phyloP scores from a whole-genome alignment of 2,797 vertebrate genomes.

The Synanceia verrucosa region DNA sequence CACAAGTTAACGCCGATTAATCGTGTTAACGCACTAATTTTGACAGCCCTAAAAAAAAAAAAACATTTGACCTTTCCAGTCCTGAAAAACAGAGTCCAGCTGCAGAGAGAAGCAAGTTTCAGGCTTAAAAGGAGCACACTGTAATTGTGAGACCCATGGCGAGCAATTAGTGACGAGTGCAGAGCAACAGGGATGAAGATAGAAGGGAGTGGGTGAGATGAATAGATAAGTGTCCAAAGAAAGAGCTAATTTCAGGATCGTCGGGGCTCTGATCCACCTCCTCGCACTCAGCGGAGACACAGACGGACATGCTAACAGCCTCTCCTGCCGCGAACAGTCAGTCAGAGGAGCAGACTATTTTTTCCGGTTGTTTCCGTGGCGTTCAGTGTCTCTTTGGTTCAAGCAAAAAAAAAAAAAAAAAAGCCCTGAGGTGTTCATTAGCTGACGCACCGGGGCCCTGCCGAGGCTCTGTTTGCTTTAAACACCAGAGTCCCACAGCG shows the following conservation, averaged over 20 bases:
- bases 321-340: conserved; percentile 23
- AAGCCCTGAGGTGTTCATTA: conserved; percentile 75
- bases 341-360: background rate
- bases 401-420: too few species aligned
- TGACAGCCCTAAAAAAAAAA: background rate
- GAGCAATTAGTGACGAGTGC: conserved; percentile 20
- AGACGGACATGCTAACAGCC: conserved; percentile 19
- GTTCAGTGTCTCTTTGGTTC: background rate
- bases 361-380: conserved; percentile 31
- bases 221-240: conserved; percentile 43
- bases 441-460: conserved; percentile 15
- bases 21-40: too few species aligned
- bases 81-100: conserved; percentile 1
- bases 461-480: conserved; percentile 42
- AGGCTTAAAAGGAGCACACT: background rate
- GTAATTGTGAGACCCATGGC: conserved; percentile 13
- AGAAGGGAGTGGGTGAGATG: conserved; percentile 25
- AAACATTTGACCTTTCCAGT: background rate
- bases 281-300: conserved; percentile 7
- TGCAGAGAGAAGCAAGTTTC: conserved; percentile 5
- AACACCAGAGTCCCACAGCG: conserved; percentile 36
- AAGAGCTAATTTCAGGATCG: conserved; percentile 26
- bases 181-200: conserved; percentile 27
- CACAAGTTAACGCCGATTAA: too few species aligned
- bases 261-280: conserved; percentile 14